Evolutionary conservation across 2,797 vertebrate species (phyloP), one percentile per base, ranked within the genome.

Genomic region (Fistularia commersonii): DNA sequence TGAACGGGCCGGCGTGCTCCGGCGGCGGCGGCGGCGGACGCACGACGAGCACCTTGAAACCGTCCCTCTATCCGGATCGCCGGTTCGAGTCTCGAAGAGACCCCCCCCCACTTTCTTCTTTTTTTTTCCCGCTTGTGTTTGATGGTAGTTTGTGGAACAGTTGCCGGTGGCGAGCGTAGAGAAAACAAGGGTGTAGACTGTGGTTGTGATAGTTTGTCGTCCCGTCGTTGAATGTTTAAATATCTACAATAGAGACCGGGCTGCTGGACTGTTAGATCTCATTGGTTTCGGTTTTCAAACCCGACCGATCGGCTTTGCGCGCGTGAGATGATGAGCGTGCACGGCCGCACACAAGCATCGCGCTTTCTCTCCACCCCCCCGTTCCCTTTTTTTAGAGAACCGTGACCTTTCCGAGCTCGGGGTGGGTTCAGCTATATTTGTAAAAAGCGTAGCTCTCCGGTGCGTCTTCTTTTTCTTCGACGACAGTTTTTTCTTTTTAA

Each of bases 341-440:
- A n/a, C n/a, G n/a, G 31, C n/a, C 6, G 13, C 33, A 57, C 63
- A 60, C 45, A 66, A 58, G 52, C 80, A 75, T 75, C 55, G 71
- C 72, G 76, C 87, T 85, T 88, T 88, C 72, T 89, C 70, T 87
- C 75, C 73, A 72, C 68, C 64, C 14, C 23, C 36, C 32, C 32
- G 54, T 64, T 76, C 66, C 37, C 54, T 69, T 77, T 77, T 84
- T 85, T 80, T 82, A 83, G 80, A 83, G 69, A 82, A 77, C 78
- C 84, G 74, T 80, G 83, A 89, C 72, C 81, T 93, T 88, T 91
- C 76, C 74, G 88, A 86, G 84, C 85, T 87, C 56, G 78, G 82
- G 82, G 79, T 87, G 82, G 80, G 72, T 88, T 88, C 77, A 88
- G 75, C 86, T 69, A 23, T 42, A 10, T 11, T 43, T 47, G 57